These are phyloP conservation scores for Lasioglossum baleicum DNA, from an alignment of 1,140 invertebrate species.

Conservation along the genomic window DNA sequence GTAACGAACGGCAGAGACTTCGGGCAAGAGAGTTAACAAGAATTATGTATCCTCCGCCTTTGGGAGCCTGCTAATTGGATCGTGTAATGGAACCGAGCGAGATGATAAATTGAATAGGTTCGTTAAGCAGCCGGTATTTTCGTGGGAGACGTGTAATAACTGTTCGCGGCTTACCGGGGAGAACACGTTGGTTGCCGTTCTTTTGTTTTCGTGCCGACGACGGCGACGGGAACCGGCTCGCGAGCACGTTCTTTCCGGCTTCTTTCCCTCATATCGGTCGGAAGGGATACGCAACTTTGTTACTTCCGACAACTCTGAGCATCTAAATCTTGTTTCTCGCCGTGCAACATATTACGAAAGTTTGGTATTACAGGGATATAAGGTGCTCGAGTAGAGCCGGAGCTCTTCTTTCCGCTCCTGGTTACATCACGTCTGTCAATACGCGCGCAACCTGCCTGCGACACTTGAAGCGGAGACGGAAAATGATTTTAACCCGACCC, in stretches of 20 bases:
- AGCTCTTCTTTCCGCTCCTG: constrained; percentile 15
- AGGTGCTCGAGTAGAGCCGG: constrained; percentile 26
- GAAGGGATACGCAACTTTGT: constrained; percentile 29
- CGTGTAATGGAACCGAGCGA: constrained; percentile 56
- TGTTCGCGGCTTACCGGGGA: constrained; percentile 22
- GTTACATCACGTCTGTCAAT: constrained; percentile 33
- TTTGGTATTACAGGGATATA: constrained; percentile 48
- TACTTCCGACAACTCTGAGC: constrained; percentile 30
- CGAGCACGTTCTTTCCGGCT: constrained; percentile 1
- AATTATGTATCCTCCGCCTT: constrained; percentile 58
- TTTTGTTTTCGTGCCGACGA: background rate
- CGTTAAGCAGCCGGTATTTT: constrained; percentile 50
- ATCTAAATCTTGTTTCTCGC: constrained; percentile 41
- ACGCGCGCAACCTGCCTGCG: constrained; percentile 9
- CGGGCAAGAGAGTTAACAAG: constrained; percentile 53
- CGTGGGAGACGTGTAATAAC: constrained; percentile 38
- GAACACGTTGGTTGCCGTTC: background rate
- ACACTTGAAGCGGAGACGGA: background rate
- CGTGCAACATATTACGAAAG: constrained; percentile 46
- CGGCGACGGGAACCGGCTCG: background rate
- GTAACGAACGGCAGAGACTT: constrained; percentile 49
- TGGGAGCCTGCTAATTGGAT: constrained; percentile 58
- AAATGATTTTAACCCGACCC: background rate
- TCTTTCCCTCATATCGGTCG: background rate
- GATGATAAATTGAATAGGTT: constrained; percentile 59